Evolutionary conservation across 2,797 vertebrate species (phyloP).

Genomic region (Trachops cirrhosus): DNA sequence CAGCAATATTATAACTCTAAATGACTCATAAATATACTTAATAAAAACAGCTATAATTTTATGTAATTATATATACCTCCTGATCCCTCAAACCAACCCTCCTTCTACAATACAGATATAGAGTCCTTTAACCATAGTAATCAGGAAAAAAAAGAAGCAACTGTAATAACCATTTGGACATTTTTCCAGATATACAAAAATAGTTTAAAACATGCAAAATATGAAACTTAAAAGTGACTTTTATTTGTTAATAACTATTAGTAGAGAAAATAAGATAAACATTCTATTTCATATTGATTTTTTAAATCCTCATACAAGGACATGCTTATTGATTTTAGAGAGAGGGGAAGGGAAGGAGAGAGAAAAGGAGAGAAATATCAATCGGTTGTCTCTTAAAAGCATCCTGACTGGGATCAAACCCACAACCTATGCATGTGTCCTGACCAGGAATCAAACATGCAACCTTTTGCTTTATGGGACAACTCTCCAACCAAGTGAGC

Average conservation of each 20-base stretch:
- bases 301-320: not conserved
- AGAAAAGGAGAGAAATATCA: not conserved
- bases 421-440: not conserved
- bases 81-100: slow-evolving; percentile 3
- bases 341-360: not conserved
- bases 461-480: not conserved
- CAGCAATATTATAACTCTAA: slow-evolving; percentile 33
- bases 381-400: not conserved
- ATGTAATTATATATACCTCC: not conserved
- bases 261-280: slow-evolving; percentile 27
- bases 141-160: not conserved
- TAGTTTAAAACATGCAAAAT: slow-evolving; percentile 22
- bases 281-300: not conserved
- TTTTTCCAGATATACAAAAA: slow-evolving; percentile 9
- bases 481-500: not conserved
- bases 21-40: slow-evolving; percentile 21
- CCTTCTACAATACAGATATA: slow-evolving; percentile 2
- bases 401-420: not conserved
- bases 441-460: not conserved
- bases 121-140: not conserved
- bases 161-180: not conserved
- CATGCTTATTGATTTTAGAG: not conserved
- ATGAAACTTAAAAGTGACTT: not conserved
- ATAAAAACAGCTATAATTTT: slow-evolving; percentile 37
- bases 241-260: slow-evolving; percentile 9